Evolutionary conservation across 1,140 invertebrate genomes (phyloP).

Genomic region (Drosophila biarmipes): DNA sequence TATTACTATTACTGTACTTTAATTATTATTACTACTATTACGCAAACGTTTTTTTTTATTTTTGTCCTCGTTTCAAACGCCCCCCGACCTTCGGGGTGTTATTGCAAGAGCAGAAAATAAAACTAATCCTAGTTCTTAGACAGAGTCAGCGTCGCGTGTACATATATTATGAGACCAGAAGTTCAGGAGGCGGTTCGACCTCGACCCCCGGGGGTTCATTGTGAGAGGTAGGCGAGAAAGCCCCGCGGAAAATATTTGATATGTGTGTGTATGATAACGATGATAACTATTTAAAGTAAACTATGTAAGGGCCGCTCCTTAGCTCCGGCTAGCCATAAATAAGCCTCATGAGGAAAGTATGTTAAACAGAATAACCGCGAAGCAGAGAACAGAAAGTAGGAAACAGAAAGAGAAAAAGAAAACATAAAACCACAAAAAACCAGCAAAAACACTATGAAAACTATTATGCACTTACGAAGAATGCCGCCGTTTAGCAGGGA

Average conservation of each 20-base stretch:
- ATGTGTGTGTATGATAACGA: conserved; percentile 14
- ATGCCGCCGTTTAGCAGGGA: conserved; percentile 61
- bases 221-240: neutral
- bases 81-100: neutral
- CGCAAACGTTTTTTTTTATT: conserved; percentile 4
- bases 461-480: conserved; percentile 49
- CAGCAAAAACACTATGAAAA: conserved; percentile 1
- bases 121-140: conserved; percentile 20
- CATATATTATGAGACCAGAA: neutral
- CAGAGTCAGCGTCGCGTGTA: conserved; percentile 23
- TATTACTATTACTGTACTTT: conserved; percentile 33
- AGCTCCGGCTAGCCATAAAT: conserved; percentile 47
- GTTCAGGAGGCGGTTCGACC: neutral
- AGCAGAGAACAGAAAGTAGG: conserved; percentile 1
- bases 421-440: conserved; percentile 21
- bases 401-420: too few relatives aligned
- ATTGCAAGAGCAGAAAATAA: neutral
- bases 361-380: conserved; percentile 11
- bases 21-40: conserved; percentile 13
- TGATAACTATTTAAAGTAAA: conserved; percentile 34
- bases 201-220: conserved; percentile 2
- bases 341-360: conserved; percentile 38
- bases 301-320: conserved; percentile 22
- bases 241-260: conserved; percentile 13
- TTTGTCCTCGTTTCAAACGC: conserved; percentile 6